These are phyloP conservation scores for Crotalus viridis DNA, from an alignment of 2,113 vertebrate genomes.

Conservation along the genomic window DNA sequence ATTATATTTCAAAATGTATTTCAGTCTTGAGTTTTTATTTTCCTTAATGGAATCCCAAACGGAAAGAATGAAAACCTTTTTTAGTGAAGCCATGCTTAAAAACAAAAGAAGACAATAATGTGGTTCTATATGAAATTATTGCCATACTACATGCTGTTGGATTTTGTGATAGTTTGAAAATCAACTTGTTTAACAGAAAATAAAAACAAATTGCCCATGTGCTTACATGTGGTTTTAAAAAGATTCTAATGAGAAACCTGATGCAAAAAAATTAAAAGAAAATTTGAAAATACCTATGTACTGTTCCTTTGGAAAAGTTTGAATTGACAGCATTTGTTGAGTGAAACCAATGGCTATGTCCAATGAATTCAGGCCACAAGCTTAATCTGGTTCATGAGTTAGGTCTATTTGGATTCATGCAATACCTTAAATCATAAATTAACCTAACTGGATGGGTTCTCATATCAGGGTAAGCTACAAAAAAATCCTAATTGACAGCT, in stretches of 20 bases:
- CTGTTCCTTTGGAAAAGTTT: background rate
- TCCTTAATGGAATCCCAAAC: background rate
- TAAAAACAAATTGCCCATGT: background rate
- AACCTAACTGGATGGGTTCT: background rate
- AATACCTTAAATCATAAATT: background rate
- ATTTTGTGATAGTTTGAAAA: conserved; percentile 17
- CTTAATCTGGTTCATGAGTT: background rate
- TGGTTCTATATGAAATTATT: conserved; percentile 35
- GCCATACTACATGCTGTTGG: conserved; percentile 15
- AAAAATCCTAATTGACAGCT: background rate
- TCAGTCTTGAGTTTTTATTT: conserved; percentile 15
- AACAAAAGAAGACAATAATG: conserved; percentile 4
- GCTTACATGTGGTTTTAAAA: background rate
- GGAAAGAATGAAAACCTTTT: background rate
- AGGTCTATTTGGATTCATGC: background rate
- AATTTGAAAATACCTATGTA: background rate
- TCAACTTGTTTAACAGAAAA: conserved; percentile 8
- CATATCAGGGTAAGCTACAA: background rate
- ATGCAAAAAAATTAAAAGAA: background rate
- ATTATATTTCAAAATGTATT: background rate
- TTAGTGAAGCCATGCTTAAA: conserved; percentile 10
- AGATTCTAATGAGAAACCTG: background rate
- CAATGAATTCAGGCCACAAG: background rate
- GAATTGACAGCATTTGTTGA: background rate
- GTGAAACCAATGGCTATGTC: background rate